These are phyloP conservation scores for Edolisoma coerulescens DNA, from an alignment of 2,113 vertebrate genomes.

Conservation along the genomic window DNA sequence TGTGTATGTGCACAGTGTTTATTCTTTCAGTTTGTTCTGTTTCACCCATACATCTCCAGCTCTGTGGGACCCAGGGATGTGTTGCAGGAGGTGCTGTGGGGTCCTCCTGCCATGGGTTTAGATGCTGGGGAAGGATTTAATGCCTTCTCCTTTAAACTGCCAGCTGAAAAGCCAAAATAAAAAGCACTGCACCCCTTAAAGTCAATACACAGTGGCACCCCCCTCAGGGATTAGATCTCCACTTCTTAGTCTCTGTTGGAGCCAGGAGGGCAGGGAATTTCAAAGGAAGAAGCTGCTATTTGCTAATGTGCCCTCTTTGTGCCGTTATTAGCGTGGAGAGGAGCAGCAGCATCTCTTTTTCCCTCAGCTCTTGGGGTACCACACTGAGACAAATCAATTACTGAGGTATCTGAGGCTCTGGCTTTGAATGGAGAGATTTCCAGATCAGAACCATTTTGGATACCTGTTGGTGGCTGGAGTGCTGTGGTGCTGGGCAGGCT, in stretches of 20 bases:
- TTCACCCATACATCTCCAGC: neutral
- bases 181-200: neutral
- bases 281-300: neutral
- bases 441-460: neutral
- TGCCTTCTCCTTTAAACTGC: neutral
- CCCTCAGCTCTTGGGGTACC: neutral
- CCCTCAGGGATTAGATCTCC: neutral
- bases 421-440: neutral
- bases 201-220: neutral
- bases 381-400: fast-evolving
- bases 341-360: neutral
- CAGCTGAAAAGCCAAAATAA: neutral
- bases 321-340: neutral
- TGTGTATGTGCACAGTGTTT: neutral
- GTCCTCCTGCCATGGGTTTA: neutral
- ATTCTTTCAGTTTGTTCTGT: neutral
- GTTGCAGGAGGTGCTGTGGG: neutral
- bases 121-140: neutral
- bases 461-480: neutral
- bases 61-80: neutral
- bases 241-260: neutral
- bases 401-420: neutral
- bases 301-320: neutral
- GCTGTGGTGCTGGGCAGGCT: neutral
- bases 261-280: neutral